Evolutionary conservation across 2,113 vertebrate genomes (phyloP).

Genomic region (Cisticola juncidis): DNA sequence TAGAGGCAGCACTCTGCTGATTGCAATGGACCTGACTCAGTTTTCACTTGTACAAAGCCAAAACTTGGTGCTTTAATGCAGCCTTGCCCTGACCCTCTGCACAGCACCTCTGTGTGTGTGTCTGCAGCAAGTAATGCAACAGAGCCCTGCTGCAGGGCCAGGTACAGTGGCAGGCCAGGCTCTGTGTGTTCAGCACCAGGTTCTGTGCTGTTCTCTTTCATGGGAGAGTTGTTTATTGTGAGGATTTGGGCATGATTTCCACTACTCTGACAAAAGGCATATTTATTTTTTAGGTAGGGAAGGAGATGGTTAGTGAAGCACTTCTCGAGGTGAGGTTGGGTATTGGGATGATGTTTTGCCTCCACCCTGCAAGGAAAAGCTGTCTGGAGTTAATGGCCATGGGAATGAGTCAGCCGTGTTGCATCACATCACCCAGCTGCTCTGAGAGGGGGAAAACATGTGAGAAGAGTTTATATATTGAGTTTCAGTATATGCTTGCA

Average conservation of each 20-base stretch:
- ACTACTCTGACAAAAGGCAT: neutral
- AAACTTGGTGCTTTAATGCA: neutral
- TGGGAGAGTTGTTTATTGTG: neutral
- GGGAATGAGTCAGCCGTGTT: neutral
- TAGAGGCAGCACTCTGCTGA: neutral
- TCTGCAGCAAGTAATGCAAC: neutral
- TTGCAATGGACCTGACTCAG: neutral
- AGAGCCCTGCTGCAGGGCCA: fast-evolving
- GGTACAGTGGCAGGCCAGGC: neutral
- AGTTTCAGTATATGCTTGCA: neutral
- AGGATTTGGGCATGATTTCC: neutral
- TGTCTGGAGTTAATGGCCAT: neutral
- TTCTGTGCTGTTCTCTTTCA: neutral
- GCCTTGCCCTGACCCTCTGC: neutral
- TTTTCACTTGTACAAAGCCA: neutral
- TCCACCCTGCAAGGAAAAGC: neutral
- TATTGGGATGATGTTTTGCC: neutral
- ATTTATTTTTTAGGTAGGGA: neutral
- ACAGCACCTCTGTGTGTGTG: fast-evolving
- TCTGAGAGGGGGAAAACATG: neutral
- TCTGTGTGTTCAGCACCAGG: fast-evolving
- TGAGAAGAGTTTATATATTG: neutral
- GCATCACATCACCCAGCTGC: neutral
- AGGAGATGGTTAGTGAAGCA: neutral
- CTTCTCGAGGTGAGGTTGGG: neutral